A percentile compares a stretch with the other conserved stretches of the same genome.
Conservation (phyloP, 2,797 vertebrate genomes). For the Syngnathus rostellatus region DNA sequence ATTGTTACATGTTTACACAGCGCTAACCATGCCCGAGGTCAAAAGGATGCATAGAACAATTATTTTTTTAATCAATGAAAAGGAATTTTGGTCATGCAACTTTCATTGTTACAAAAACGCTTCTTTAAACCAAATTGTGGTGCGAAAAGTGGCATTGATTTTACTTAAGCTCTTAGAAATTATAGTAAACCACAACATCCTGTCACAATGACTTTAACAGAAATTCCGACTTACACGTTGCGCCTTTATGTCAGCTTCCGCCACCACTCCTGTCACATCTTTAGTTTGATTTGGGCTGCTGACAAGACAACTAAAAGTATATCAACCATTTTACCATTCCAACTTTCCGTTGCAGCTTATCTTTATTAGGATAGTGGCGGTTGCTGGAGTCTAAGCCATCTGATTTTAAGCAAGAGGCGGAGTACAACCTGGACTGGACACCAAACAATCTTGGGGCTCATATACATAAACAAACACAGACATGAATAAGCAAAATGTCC, state of each 20-base stretch:
- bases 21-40: not conserved
- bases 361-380: no score
- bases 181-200: not conserved
- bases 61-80: not conserved
- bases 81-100: not conserved
- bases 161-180: not conserved
- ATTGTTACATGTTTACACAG: conserved; percentile 3
- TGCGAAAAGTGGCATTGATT: not conserved
- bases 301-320: no score
- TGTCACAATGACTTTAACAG: not conserved
- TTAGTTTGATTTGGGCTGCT: not conserved
- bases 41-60: not conserved
- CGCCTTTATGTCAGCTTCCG: not conserved
- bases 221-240: not conserved
- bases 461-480: no score
- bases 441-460: no score
- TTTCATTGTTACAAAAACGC: not conserved
- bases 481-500: not conserved
- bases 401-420: no score
- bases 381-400: no score
- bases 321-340: no score
- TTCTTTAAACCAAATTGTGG: not conserved
- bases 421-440: no score
- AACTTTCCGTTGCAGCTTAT: no score
- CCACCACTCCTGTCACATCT: not conserved